Evolutionary conservation across 2,797 vertebrate species (phyloP).

Genomic region (Helarctos malayanus): DNA sequence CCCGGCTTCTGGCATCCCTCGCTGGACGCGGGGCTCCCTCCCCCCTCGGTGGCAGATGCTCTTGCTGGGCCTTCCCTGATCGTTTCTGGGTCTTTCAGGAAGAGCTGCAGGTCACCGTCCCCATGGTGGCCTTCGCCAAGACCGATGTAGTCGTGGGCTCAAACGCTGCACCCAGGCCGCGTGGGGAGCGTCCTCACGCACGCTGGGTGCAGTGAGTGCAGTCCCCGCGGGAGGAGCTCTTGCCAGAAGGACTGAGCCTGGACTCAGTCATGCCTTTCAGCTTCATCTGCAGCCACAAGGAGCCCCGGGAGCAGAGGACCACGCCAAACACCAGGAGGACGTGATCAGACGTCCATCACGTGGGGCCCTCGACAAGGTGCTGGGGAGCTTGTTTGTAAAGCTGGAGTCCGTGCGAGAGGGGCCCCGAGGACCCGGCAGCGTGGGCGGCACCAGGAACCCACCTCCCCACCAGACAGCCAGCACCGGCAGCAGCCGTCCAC

Average conservation of each 20-base stretch:
- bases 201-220: neutral
- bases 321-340: fast-evolving
- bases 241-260: no score
- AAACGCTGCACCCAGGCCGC: no score
- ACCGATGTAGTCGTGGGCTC: neutral
- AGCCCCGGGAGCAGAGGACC: no score
- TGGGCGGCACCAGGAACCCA: neutral
- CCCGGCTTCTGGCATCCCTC: neutral
- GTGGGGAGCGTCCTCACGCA: neutral
- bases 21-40: neutral
- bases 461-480: neutral
- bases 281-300: neutral
- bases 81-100: neutral
- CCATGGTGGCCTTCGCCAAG: neutral
- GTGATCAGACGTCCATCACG: fast-evolving
- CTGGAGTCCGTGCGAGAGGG: neutral
- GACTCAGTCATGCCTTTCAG: no score
- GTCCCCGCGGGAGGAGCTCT: neutral
- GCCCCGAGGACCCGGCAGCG: fast-evolving
- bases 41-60: neutral
- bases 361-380: neutral
- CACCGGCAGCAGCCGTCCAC: neutral
- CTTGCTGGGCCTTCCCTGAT: neutral
- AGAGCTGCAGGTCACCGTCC: neutral
- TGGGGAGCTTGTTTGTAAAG: neutral